Conservation (phyloP, 2,888 invertebrate species). For the Melanargia galathea region DNA sequence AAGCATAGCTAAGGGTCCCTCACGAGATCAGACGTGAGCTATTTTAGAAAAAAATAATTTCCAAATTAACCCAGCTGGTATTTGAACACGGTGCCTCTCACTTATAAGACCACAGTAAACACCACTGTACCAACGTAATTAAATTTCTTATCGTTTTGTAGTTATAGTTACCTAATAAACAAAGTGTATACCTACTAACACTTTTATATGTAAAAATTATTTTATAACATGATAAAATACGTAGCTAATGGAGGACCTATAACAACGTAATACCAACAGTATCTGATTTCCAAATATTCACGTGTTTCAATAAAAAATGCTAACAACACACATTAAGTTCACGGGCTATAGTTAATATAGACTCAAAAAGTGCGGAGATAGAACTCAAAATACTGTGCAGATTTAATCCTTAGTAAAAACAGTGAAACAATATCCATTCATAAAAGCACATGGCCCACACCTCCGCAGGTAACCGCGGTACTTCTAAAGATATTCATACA, state of each 20-base stretch:
- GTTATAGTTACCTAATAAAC: too few species aligned
- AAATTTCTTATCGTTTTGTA: too few species aligned
- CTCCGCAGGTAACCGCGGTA: constrained; percentile 52
- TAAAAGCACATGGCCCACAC: constrained; percentile 48
- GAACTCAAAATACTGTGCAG: constrained; percentile 3
- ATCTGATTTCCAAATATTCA: constrained; percentile 12
- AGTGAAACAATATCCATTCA: constrained; percentile 49
- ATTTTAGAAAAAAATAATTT: too few species aligned
- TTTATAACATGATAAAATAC: too few species aligned
- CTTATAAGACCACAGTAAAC: too few species aligned
- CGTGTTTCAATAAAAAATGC: constrained; percentile 17
- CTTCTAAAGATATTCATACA: constrained; percentile 41
- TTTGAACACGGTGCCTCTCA: too few species aligned
- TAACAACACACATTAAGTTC: not conserved
- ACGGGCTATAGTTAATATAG: not conserved
- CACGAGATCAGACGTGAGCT: too few species aligned
- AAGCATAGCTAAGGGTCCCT: too few species aligned
- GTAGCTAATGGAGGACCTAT: not conserved
- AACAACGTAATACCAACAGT: not conserved
- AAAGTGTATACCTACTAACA: too few species aligned
- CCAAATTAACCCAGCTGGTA: too few species aligned
- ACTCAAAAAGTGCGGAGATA: not conserved
- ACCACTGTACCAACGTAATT: too few species aligned
- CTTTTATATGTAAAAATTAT: too few species aligned
- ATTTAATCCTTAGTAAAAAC: not conserved